These are phyloP conservation scores for Callopanchax toddi DNA, from an alignment of 2,113 vertebrate genomes.

Conservation along the genomic window DNA sequence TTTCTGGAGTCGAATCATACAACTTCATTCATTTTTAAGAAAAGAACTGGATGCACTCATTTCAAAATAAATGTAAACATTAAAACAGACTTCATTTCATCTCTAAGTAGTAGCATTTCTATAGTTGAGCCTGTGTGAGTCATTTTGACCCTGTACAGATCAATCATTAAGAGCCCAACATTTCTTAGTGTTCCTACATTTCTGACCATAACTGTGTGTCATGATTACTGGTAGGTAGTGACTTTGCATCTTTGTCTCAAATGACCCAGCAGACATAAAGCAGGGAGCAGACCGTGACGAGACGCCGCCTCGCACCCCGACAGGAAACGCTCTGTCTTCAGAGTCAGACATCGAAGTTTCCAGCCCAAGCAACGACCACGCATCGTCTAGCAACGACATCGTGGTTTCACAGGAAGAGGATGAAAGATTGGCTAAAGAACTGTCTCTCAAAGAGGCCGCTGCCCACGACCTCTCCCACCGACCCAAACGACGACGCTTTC, in stretches of 20 bases:
- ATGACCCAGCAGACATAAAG: slow-evolving; percentile 41
- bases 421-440: slow-evolving; percentile 94
- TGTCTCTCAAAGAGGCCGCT: slow-evolving; percentile 95
- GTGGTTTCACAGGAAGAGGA: slow-evolving; percentile 88
- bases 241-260: background rate
- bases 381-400: slow-evolving; percentile 83
- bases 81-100: too few species aligned
- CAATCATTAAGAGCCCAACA: too few species aligned
- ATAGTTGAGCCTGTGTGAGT: too few species aligned
- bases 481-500: slow-evolving; percentile 96
- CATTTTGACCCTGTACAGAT: too few species aligned
- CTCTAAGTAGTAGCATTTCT: too few species aligned
- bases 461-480: slow-evolving; percentile 94
- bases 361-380: slow-evolving; percentile 83
- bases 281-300: slow-evolving; percentile 86
- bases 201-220: too few species aligned
- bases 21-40: too few species aligned
- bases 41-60: too few species aligned
- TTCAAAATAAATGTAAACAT: too few species aligned
- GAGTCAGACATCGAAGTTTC: slow-evolving; percentile 97
- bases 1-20: too few species aligned
- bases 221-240: background rate
- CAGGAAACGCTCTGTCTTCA: slow-evolving; percentile 92
- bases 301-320: slow-evolving; percentile 93
- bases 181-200: too few species aligned